Conservation (phyloP, 2,797 vertebrate genomes). For the Myoxocephalus aenaeus region DNA sequence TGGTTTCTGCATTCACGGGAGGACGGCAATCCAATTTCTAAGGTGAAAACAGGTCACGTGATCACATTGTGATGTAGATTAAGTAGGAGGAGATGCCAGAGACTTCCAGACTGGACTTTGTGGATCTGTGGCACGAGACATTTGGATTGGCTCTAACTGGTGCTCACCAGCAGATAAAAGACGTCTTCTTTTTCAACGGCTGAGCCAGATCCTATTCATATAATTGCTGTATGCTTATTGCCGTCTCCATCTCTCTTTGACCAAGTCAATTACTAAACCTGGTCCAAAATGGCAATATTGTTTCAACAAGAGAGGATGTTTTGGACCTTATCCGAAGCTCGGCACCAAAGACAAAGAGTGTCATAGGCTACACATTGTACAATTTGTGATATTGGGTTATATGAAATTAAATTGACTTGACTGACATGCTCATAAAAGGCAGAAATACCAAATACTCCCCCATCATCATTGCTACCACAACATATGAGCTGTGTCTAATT, state of each 20-base stretch:
- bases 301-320: neutral
- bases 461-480: too few species aligned
- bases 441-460: too few species aligned
- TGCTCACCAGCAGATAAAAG: neutral
- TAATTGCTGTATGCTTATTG: neutral
- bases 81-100: neutral
- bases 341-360: too few species aligned
- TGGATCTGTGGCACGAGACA: neutral
- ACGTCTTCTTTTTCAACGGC: too few species aligned
- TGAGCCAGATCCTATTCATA: neutral
- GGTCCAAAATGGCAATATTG: neutral
- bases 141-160: neutral
- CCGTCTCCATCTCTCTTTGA: neutral
- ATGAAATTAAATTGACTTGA: too few species aligned
- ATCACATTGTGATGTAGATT: too few species aligned
- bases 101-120: neutral
- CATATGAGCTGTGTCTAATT: neutral
- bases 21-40: neutral
- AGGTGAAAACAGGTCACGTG: neutral
- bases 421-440: too few species aligned
- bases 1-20: too few species aligned
- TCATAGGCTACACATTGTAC: too few species aligned
- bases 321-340: neutral
- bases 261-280: neutral
- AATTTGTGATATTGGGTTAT: too few species aligned